Evolutionary conservation across 2,888 invertebrate species (phyloP).

Genomic region (Gortyna flavago): DNA sequence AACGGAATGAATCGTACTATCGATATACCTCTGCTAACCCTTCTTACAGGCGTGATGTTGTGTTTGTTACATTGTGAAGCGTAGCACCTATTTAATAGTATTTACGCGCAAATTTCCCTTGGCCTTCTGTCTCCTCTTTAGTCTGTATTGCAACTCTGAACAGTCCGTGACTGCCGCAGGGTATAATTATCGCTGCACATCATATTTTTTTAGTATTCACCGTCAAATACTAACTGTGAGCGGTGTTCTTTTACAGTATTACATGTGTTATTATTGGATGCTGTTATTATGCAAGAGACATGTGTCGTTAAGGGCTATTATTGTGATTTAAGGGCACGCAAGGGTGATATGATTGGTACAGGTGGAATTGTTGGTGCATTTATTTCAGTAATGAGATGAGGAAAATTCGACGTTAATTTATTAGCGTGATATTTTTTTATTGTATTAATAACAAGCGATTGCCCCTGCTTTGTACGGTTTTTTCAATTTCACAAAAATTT

Average conservation of each 20-base stretch:
- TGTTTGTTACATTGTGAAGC: background rate
- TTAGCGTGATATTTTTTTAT: background rate
- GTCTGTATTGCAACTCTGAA: background rate
- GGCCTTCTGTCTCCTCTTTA: slow-evolving; percentile 5
- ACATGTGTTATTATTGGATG: slow-evolving; percentile 55
- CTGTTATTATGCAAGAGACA: slow-evolving; percentile 50
- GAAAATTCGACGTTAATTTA: background rate
- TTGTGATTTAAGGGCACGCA: slow-evolving; percentile 45
- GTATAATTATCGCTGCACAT: slow-evolving; percentile 59
- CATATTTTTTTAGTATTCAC: slow-evolving; percentile 57
- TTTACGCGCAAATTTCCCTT: background rate
- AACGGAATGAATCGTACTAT: too few relatives aligned
- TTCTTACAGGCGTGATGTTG: background rate
- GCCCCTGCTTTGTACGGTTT: background rate
- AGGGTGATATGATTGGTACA: slow-evolving; percentile 5
- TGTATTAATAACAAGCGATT: background rate
- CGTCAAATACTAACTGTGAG: slow-evolving; percentile 59
- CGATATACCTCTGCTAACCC: background rate
- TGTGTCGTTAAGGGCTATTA: slow-evolving; percentile 47
- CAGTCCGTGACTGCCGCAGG: slow-evolving; percentile 55
- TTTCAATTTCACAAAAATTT: background rate
- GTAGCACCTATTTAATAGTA: background rate
- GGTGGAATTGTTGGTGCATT: slow-evolving; percentile 9
- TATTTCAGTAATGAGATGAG: slow-evolving; percentile 14
- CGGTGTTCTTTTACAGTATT: slow-evolving; percentile 43